phyloP scores from a whole-genome alignment of 2,888 invertebrate genomes.

The Chydorus sphaericus region DNA sequence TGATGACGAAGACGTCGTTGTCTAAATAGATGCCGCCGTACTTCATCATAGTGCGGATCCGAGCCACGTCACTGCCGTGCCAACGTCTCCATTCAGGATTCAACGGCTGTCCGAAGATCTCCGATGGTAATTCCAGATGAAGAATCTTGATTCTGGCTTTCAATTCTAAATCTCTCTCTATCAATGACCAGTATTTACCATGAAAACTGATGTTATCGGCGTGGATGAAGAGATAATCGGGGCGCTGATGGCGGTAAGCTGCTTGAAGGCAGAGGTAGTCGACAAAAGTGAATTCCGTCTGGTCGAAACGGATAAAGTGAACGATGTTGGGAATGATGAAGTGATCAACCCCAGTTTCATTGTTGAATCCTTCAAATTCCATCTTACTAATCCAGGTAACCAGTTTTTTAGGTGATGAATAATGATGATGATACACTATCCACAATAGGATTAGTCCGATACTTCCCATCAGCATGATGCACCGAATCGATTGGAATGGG shows the following conservation, averaged over 20 bases:
- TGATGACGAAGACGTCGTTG: conserved; percentile 27
- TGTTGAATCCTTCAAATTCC: conserved; percentile 19
- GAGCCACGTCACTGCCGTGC: conserved; percentile 28
- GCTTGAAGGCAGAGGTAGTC: background rate
- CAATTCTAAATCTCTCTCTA: background rate
- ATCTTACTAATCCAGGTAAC: too few relatives aligned
- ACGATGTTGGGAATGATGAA: conserved; percentile 27
- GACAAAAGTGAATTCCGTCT: background rate
- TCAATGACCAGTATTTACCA: conserved; percentile 2
- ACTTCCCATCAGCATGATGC: too few relatives aligned
- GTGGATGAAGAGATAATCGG: background rate
- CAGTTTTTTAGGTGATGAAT: too few relatives aligned
- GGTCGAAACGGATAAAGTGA: conserved; percentile 24
- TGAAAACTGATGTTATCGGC: background rate
- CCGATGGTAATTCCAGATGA: conserved; percentile 22
- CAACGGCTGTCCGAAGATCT: conserved; percentile 29
- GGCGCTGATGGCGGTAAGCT: background rate
- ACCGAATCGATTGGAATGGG: too few relatives aligned
- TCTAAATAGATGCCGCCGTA: conserved; percentile 31
- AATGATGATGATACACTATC: too few relatives aligned
- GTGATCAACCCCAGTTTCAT: conserved; percentile 21
- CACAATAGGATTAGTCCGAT: too few relatives aligned
- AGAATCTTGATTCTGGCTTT: conserved; percentile 5
- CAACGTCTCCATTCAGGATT: conserved; percentile 24
- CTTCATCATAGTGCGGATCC: conserved; percentile 26